Evolutionary conservation across 2,113 vertebrate genomes (phyloP), one percentile per base, ranked within the genome.

Genomic region (Anolis carolinensis): DNA sequence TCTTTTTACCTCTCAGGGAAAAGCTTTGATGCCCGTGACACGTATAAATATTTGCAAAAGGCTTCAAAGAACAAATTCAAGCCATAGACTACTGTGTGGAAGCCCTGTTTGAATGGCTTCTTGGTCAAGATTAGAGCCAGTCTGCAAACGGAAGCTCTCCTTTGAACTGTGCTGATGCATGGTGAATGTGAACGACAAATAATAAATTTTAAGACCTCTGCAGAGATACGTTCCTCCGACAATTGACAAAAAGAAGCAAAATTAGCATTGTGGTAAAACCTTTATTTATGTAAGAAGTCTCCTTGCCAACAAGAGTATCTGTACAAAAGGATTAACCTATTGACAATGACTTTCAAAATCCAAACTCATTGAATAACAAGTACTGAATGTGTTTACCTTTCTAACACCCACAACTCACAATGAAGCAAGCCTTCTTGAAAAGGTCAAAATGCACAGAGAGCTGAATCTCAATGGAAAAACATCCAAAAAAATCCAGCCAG

Each of bases 301-400:
- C 92, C 95, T 95, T 94, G 93, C 94, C 94, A 94, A 95, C 94
- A 92, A 95, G 83, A 93, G 88, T 94, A 83, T 93, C 96, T 95
- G 90, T 96, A 95, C 89, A 94, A 91, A 96, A 95, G 95, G 94
- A 96, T 97, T 97, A 97, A 95, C 96, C 93, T 96, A 96, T 95
- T 97, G 96, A 97, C 96, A 97, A 96, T 94, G 93, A 94, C 92
- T 95, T 96, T 94, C 91, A 90, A 92, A 96, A 97, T 93, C 90
- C 88, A 95, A 92, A 93, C 91, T 94, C 91, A 94, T 94, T 96
- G 95, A 97, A 97, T 97, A 96, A 94, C 93, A 97, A 97, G 94
- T 89, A 85, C 92, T 93, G 94, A 94, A 93, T 94, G 70, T 97
- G 94, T 97, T 97, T 97, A 95, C 95, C 90, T 96, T 96, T 84